A percentile compares a stretch with the other conserved stretches of the same genome.
Conservation (phyloP, 2,797 vertebrate species). For the Sebastes iracundus region DNA sequence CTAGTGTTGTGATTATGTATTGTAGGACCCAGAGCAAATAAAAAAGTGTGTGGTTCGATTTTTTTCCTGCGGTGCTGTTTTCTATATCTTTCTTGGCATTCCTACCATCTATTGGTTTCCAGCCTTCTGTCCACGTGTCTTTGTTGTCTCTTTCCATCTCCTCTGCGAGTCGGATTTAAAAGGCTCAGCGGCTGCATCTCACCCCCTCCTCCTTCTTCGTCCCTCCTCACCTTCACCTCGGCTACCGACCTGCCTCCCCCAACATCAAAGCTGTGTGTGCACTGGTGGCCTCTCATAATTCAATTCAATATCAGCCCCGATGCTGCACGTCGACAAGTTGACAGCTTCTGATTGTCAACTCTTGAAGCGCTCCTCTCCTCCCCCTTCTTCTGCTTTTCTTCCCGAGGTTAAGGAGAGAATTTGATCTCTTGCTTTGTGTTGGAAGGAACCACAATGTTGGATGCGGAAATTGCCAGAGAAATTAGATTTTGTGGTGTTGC, state of each 20-base stretch:
- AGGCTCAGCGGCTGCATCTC: conserved; percentile 5
- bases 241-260: conserved; percentile 13
- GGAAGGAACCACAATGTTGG: conserved; percentile 11
- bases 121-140: background rate
- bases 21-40: background rate
- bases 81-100: rapidly evolving
- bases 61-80: background rate
- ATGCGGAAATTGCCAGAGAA: conserved; percentile 35
- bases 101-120: background rate
- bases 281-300: conserved; percentile 47
- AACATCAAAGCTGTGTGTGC: conserved; percentile 29
- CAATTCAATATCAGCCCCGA: conserved; percentile 51
- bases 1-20: rapidly evolving
- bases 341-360: conserved; percentile 33
- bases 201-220: background rate
- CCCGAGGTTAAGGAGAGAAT: conserved; percentile 25
- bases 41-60: background rate
- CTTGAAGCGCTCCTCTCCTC: background rate
- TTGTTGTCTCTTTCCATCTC: conserved; percentile 24
- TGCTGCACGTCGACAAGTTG: conserved; percentile 49
- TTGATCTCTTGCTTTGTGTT: conserved; percentile 43
- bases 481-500: conserved; percentile 37
- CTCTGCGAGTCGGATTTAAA: conserved; percentile 43
- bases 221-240: conserved; percentile 53
- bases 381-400: background rate